Percentiles rank a stretch among this genome's conserved stretches.
Conservation (phyloP, 1,140 invertebrate genomes). For the Calliopsis andreniformis region DNA sequence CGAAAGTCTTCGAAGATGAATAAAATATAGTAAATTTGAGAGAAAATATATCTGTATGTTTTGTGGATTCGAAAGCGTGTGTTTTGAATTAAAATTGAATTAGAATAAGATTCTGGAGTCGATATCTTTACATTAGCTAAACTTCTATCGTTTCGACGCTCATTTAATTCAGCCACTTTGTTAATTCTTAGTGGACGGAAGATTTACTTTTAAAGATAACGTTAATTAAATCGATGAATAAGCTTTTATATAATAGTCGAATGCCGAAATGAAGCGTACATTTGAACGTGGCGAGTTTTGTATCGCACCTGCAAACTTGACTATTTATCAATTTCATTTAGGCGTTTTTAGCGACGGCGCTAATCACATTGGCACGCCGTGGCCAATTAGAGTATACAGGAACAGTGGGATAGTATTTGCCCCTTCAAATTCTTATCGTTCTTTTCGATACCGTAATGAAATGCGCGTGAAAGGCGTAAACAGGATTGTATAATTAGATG, state of each 20-base stretch:
- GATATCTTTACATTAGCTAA: no score
- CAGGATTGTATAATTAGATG: not conserved
- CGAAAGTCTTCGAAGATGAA: no score
- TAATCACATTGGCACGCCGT: constrained; percentile 40
- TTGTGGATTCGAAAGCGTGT: no score
- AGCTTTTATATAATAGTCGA: not conserved
- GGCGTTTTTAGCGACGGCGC: not conserved
- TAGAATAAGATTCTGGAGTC: no score
- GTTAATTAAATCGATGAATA: constrained; percentile 37
- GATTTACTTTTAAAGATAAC: constrained; percentile 5
- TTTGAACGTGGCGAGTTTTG: constrained; percentile 9
- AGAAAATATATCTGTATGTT: no score
- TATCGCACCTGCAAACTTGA: constrained; percentile 4
- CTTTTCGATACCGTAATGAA: not conserved
- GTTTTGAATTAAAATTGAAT: no score
- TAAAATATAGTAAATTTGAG: no score
- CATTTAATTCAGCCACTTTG: not conserved
- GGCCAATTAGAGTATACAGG: constrained; percentile 28
- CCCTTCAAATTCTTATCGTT: not conserved
- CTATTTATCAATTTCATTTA: constrained; percentile 26
- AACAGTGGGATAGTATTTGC: not conserved
- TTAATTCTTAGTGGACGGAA: constrained; percentile 1
- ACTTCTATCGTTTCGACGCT: not conserved
- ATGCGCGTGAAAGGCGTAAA: constrained; percentile 2
- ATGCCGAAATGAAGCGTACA: not conserved